Base-by-base conservation (phyloP, 2,113 vertebrate genomes). In the Ariopsis seemanni region DNA sequence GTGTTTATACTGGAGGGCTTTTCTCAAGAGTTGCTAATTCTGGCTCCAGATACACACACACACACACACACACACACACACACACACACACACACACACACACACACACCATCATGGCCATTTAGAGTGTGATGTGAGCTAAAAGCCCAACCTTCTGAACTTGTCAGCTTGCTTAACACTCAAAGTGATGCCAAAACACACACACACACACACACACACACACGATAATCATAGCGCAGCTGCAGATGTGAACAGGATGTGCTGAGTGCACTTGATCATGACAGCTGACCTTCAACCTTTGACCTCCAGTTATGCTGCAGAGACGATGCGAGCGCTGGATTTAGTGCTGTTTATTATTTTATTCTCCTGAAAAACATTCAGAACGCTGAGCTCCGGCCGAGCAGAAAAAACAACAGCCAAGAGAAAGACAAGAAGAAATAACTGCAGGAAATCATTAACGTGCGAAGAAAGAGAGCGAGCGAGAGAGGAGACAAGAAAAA, bases 81-180 rank as follows among this genome's bases (percentile, higher is more conserved):
- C 48, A 69, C 42, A 69, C 83, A 87, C 74, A 80, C 88, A 77
- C 84, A 55, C 25, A 78, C 79, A 53, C 74, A 82, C 67, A 81
- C 80, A 83, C 79, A 85, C 71, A 65, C 72, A 65, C 25, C 82
- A 82, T 50, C 62, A 50, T 77, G 67, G 65, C 90, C 82, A 89
- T 89, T 89, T 87, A 85, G 83, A 84, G 86, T 89, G 90, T 89
- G 88, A 92, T 91, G 62, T 85, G 79, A 90, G 85, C 87, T 90
- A 90, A 91, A 91, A 92, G 89, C 89, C 69, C 88, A 90, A 86
- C 89, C 88, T 92, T 90, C 83, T 89, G 89, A 91, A 91, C 81
- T 79, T 87, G 86, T 89, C 90, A 87, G 58, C 79, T 82, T 83
- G 53, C 72, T 87, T 81, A 82, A 81, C 65, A 69, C 86, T 88